Conservation (phyloP, 2,888 invertebrate species). For the Physocephala rufipes region DNA sequence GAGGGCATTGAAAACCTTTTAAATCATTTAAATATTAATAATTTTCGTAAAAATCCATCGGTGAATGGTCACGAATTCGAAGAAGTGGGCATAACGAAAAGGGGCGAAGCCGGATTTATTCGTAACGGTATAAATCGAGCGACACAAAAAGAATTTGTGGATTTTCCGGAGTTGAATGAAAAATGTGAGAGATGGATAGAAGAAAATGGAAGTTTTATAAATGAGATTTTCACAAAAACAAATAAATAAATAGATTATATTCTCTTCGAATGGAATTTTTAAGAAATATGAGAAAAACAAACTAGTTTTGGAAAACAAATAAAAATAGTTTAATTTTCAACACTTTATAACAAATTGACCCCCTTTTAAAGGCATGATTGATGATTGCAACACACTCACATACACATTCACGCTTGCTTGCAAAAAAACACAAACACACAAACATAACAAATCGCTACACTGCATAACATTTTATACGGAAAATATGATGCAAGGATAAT, state of each 20-base stretch:
- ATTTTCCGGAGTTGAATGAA: conserved; percentile 48
- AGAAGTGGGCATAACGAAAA: conserved; percentile 70
- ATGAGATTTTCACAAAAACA: too few species aligned
- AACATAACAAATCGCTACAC: too few species aligned
- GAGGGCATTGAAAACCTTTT: conserved; percentile 72
- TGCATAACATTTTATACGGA: too few species aligned
- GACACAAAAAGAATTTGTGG: conserved; percentile 49
- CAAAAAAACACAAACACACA: too few species aligned
- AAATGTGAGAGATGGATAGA: conserved; percentile 54
- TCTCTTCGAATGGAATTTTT: too few species aligned
- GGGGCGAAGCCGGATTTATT: conserved; percentile 73
- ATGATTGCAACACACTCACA: neutral
- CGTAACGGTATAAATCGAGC: conserved; percentile 66
- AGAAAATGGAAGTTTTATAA: conserved; percentile 40
- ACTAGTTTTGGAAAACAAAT: too few species aligned
- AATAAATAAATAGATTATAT: too few species aligned
- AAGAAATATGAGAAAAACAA: too few species aligned
- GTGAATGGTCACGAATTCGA: conserved; percentile 77
- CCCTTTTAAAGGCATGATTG: too few species aligned
- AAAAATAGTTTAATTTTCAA: too few species aligned
- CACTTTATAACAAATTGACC: too few species aligned
- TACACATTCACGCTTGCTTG: neutral
- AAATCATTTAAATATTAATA: conserved; percentile 80
- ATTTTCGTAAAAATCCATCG: conserved; percentile 82
- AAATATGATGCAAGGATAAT: neutral